Base-by-base conservation (phyloP, 1,140 invertebrate genomes). In the Aphelenchoides besseyi region DNA sequence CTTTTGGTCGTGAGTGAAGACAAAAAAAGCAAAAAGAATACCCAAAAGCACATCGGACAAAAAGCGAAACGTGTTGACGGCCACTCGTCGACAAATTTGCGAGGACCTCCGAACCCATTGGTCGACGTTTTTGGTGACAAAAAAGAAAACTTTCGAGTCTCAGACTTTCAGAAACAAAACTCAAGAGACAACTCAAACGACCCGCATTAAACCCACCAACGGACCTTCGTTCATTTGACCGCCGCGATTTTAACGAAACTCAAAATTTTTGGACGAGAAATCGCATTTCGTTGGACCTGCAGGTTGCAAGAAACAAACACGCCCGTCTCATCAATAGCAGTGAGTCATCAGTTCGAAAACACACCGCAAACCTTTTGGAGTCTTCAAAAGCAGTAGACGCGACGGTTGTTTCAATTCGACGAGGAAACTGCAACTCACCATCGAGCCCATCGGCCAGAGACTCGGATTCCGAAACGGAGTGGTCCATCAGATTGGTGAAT, bases 371-470 rank as follows among this genome's bases (percentile, higher is more conserved):
- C n/a, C n/a, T n/a, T n/a, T n/a, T n/a, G 41, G 41, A 16, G 12
- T 23, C 41, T 48, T 23, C 41, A 48, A 48, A 48, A 48, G 12
- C 12, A 12, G 41, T 23, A 12, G 12, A 48, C 41, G 12, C 41
- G 41, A 12, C 41, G 12, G 41, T 23, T 23, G 12, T 48, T 23
- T 23, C 41, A 23, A 23, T 48, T 23, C 41, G 23, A 48, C 41
- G 41, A 23, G 23, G 23, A 48, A 48, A 48, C 41, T 12, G 41
- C 12, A 23, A 66, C 1, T 66, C 30, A 35, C 63, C 63, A 53
- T 66, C 63, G 12, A 66, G 63, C 48, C 63, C 63, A 30, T 66
- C 63, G 26, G 63, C 63, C 16, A 66, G 2, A n/a, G 63, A 33
- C 30, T 66, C 63, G 9, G 63, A 66, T 16, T 66, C 63, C 36